These are phyloP conservation scores for Dendrocincla fuliginosa DNA, from an alignment of 2,797 vertebrate genomes.

Conservation along the genomic window DNA sequence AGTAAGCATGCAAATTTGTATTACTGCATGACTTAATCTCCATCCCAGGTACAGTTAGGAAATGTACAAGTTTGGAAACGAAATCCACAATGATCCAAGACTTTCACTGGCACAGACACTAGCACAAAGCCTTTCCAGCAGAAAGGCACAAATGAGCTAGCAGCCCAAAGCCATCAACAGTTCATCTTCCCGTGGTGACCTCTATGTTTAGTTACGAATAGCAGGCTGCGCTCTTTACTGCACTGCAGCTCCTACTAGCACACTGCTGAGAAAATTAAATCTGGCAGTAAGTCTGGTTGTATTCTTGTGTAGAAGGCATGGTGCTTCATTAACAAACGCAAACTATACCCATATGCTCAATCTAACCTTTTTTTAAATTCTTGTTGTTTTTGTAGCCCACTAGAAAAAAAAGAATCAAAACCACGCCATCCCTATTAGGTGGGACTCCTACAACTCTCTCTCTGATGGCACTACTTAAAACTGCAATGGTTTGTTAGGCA, in stretches of 20 bases:
- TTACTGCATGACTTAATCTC: neutral
- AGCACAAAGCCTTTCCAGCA: neutral
- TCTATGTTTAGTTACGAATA: neutral
- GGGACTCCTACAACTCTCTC: neutral
- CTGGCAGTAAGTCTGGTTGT: neutral
- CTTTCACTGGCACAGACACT: neutral
- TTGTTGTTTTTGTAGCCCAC: neutral
- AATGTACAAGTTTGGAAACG: neutral
- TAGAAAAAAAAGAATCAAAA: neutral
- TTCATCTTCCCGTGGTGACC: neutral
- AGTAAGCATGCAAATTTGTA: neutral
- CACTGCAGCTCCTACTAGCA: neutral
- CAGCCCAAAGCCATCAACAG: neutral
- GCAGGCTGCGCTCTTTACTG: neutral
- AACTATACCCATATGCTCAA: neutral
- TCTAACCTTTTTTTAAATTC: neutral
- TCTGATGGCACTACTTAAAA: accelerated
- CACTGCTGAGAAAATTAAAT: neutral
- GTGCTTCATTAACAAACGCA: neutral
- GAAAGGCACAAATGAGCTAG: neutral
- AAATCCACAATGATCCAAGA: neutral
- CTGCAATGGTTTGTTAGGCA: neutral
- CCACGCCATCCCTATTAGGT: neutral
- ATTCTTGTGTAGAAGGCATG: neutral
- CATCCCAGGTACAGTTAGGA: neutral